Percentiles rank a stretch among this genome's conserved stretches.
Conservation (phyloP, 2,797 vertebrate genomes). For the Sebastes oblongus region DNA sequence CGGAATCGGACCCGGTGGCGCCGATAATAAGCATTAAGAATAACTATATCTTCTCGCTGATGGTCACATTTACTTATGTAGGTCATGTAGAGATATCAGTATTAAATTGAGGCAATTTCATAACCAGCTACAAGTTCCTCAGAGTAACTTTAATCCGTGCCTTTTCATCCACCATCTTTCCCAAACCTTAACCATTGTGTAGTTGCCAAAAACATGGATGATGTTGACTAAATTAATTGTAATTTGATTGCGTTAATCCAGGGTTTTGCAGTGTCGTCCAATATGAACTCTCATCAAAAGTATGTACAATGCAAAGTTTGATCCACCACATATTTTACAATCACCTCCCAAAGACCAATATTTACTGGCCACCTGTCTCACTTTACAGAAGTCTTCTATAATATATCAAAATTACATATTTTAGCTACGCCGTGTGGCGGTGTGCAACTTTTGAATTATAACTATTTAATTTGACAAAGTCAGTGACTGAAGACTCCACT, state of each 20-base stretch:
- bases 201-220: neutral
- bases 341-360: neutral
- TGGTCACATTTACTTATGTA: no score
- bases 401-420: conserved; percentile 26
- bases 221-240: neutral
- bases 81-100: no score
- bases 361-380: neutral
- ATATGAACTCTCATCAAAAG: neutral
- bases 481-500: conserved; percentile 49
- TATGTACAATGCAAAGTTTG: neutral
- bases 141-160: no score
- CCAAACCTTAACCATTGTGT: neutral
- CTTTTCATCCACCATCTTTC: neutral
- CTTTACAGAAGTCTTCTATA: neutral
- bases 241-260: neutral
- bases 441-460: conserved; percentile 44
- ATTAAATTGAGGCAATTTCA: no score
- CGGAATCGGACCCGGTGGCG: no score
- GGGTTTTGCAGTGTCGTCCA: neutral
- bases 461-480: conserved; percentile 75
- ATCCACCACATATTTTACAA: neutral
- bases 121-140: neutral
- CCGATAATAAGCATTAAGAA: no score
- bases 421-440: neutral
- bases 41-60: no score